A percentile compares a stretch with the other conserved stretches of the same genome.
phyloP scores from a whole-genome alignment of 2,797 vertebrate genomes.

The Syndactyla subalaris region DNA sequence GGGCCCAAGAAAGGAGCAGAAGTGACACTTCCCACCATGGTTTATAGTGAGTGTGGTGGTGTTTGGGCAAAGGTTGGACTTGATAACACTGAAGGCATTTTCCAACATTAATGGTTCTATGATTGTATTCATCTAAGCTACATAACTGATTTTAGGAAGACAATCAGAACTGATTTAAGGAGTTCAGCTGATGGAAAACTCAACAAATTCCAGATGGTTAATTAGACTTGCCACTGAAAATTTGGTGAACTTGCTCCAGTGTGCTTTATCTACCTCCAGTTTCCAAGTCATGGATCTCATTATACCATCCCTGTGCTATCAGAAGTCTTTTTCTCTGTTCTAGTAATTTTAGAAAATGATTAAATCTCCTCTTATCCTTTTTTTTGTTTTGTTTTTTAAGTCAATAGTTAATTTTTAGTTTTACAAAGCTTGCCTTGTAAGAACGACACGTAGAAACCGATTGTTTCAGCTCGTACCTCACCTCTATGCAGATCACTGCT shows the following conservation, averaged over 20 bases:
- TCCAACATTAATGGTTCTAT: neutral
- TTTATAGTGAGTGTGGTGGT: accelerated
- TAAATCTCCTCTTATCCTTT: neutral
- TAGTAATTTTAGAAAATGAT: neutral
- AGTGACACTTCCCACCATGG: neutral
- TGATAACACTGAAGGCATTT: neutral
- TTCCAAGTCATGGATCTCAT: neutral
- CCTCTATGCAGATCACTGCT: neutral
- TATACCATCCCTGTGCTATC: neutral
- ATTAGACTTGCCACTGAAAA: neutral
- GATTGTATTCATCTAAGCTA: neutral
- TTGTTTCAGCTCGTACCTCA: neutral
- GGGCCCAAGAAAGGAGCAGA: neutral
- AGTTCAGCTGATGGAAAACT: neutral
- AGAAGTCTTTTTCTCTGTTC: neutral
- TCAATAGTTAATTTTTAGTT: neutral
- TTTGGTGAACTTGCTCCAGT: neutral
- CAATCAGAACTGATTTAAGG: neutral
- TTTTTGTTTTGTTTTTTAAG: neutral
- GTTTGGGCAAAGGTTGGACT: neutral
- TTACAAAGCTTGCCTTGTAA: neutral
- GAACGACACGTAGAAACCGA: neutral
- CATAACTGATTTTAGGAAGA: neutral
- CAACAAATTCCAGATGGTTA: neutral
- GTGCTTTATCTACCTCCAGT: neutral